Base-by-base conservation (phyloP, 2,797 vertebrate genomes). In the Steatocranus sp. region DNA sequence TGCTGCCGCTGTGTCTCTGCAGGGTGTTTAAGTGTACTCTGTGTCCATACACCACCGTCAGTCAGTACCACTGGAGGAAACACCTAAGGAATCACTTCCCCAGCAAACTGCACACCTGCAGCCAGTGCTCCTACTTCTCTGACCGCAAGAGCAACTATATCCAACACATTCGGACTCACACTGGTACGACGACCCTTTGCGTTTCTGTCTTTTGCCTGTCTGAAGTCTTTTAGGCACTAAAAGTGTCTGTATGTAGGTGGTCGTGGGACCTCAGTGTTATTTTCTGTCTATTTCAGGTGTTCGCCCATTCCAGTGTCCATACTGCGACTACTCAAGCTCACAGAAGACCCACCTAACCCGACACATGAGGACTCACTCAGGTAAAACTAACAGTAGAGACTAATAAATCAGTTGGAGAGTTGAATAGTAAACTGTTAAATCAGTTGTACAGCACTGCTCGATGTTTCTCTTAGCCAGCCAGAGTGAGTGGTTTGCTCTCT, bases 21-120 rank as follows among this genome's bases (percentile, higher is more conserved):
- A 96, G 97, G 54, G 97, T 99, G 76, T 98, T 97, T 83, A 98
- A 97, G 95, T 99, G 98, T 91, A 98, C 97, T 9, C 96, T 99
- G 87, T 99, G 98, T 90, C 97, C 98, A 0, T 99, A 99, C 84
- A 99, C 98, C 78, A 99, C 98, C 0, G 97, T 99, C 81, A 99
- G 98, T 73, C 98, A 99, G 91, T 99, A 99, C 87, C 98, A 99
- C 95, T 99, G 98, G 98, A 98, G 98, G 94, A 99, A 99, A 92
- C 98, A 99, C 91, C 94, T 99, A 89, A 96, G 98, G 87, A 99
- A 99, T 86, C 98, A 99, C 90, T 99, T 99, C 89, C 98, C 98
- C 80, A 97, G 98, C 91, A 99, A 99, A 87, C 97, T 99, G 7
- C 99, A 99, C 94, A 98, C 98, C 8, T 99, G 98, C 90, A 97